Evolutionary conservation across 2,888 invertebrate species (phyloP).

Genomic region (Strigamia crassipes): DNA sequence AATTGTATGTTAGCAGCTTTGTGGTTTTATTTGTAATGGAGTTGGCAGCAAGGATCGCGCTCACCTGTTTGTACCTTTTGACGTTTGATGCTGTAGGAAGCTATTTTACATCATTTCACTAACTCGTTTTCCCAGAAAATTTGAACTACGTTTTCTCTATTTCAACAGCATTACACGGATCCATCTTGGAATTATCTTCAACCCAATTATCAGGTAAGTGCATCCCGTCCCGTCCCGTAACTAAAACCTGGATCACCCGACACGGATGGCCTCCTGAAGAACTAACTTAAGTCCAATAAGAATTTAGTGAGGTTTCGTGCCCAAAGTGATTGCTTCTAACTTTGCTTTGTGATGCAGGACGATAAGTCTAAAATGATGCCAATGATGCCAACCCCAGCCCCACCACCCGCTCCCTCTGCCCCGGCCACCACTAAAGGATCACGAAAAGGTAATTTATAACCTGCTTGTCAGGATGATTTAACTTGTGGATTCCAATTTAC

Average conservation of each 20-base stretch:
- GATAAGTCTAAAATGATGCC: constrained; percentile 40
- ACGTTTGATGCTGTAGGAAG: constrained; percentile 12
- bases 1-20: constrained; percentile 23
- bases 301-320: not conserved
- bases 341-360: constrained; percentile 1
- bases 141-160: constrained; percentile 38
- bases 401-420: constrained; percentile 32
- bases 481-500: not conserved
- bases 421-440: constrained; percentile 41
- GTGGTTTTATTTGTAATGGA: not conserved
- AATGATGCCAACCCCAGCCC: constrained; percentile 35
- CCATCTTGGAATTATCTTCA: constrained; percentile 42
- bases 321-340: not conserved
- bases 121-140: constrained; percentile 40
- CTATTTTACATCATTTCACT: constrained; percentile 11
- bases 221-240: constrained; percentile 31
- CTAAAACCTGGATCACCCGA: constrained; percentile 20
- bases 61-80: constrained; percentile 14
- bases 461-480: not conserved
- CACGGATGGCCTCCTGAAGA: not conserved
- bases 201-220: constrained; percentile 39
- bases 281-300: constrained; percentile 3
- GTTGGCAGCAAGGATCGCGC: constrained; percentile 30
- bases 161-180: constrained; percentile 38
- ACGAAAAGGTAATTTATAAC: constrained; percentile 36